Evolutionary conservation across 1,140 invertebrate species (phyloP).

Genomic region (Zaprionus inermis): DNA sequence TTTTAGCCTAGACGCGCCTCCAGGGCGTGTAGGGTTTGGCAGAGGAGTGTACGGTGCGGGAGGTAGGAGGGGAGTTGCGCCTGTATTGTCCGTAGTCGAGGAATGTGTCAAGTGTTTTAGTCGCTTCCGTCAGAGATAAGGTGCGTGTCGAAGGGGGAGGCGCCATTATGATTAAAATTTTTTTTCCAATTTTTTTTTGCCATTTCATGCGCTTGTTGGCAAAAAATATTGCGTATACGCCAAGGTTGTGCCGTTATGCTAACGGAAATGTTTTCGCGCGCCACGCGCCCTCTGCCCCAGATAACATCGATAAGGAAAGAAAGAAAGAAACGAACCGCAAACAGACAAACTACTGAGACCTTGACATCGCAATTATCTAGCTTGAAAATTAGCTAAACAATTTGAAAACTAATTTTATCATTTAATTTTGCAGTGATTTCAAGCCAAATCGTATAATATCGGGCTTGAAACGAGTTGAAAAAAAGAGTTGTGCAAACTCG

Average conservation of each 20-base stretch:
- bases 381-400: constrained; percentile 15
- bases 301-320: not conserved
- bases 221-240: constrained; percentile 32
- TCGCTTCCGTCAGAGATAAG: constrained; percentile 37
- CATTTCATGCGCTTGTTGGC: constrained; percentile 12
- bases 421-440: not conserved
- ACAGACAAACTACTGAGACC: not conserved
- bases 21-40: not conserved
- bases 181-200: not conserved
- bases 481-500: too few species aligned
- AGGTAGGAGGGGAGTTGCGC: not conserved
- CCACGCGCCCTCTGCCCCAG: constrained; percentile 5
- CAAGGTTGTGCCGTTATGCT: not conserved
- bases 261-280: constrained; percentile 39
- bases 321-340: not conserved
- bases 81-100: constrained; percentile 13
- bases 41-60: too few species aligned
- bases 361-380: constrained; percentile 17
- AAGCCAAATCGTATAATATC: too few species aligned
- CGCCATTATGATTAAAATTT: constrained; percentile 4
- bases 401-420: not conserved
- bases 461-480: too few species aligned
- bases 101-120: constrained; percentile 30
- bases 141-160: not conserved
- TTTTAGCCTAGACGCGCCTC: not conserved